A percentile compares a stretch with the other conserved stretches of the same genome.
phyloP scores from a whole-genome alignment of 2,888 invertebrate genomes.

The Cecidostiba fungosa region DNA sequence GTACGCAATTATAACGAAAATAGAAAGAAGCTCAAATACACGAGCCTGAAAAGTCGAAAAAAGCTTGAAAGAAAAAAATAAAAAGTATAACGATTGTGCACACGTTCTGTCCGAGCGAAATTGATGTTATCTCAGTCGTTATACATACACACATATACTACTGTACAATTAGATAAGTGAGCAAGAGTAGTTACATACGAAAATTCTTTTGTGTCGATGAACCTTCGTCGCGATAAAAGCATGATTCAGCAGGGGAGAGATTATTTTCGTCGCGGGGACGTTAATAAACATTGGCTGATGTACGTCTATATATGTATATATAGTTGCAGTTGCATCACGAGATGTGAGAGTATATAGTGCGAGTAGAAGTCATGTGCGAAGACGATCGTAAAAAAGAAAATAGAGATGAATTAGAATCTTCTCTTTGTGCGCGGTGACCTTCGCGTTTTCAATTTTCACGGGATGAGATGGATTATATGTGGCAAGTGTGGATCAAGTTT shows the following conservation, averaged over 20 bases:
- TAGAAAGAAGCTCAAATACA: too few relatives aligned
- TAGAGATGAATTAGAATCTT: too few relatives aligned
- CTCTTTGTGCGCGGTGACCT: too few relatives aligned
- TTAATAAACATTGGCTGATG: constrained; percentile 28
- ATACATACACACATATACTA: not conserved
- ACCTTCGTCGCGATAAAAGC: constrained; percentile 12
- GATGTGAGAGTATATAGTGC: not conserved
- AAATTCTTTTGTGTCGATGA: constrained; percentile 53
- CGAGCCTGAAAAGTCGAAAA: not conserved
- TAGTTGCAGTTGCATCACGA: constrained; percentile 10
- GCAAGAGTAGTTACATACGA: not conserved
- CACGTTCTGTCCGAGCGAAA: not conserved
- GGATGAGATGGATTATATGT: too few relatives aligned
- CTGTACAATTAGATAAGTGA: constrained; percentile 26
- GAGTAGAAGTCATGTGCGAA: not conserved
- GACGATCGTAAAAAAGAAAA: not conserved
- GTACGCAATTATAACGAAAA: not conserved
- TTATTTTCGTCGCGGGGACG: constrained; percentile 29
- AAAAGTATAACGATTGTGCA: too few relatives aligned
- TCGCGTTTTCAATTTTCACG: too few relatives aligned
- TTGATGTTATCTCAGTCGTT: not conserved
- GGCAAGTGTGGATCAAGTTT: too few relatives aligned
- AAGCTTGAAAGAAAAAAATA: too few relatives aligned
- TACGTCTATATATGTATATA: not conserved
- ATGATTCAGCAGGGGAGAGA: constrained; percentile 26